Evolutionary conservation across 2,888 invertebrate genomes (phyloP).

Genomic region (Iphiclides podalirius): DNA sequence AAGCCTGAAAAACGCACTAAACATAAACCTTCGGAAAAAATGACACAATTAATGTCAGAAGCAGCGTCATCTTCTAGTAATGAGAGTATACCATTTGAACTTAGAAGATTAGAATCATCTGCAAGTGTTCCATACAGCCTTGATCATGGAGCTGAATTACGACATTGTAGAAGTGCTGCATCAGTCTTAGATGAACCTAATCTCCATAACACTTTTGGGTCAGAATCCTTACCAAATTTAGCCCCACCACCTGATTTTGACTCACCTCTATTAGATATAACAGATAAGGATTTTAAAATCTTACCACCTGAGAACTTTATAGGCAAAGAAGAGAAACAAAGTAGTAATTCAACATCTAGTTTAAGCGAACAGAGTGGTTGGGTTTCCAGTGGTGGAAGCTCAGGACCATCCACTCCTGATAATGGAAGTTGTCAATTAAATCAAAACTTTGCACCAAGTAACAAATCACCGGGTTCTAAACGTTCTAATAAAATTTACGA

Average conservation of each 20-base stretch:
- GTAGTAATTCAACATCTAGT: constrained; percentile 82
- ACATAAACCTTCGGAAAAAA: constrained; percentile 74
- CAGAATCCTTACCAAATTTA: constrained; percentile 87
- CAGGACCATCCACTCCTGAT: constrained; percentile 83
- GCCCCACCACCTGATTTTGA: constrained; percentile 82
- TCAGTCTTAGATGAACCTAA: constrained; percentile 80
- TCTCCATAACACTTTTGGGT: constrained; percentile 74
- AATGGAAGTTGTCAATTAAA: constrained; percentile 74
- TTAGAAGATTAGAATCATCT: constrained; percentile 78
- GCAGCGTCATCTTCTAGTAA: constrained; percentile 82
- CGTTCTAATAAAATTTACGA: constrained; percentile 48
- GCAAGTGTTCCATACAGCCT: constrained; percentile 84
- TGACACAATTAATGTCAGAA: constrained; percentile 76
- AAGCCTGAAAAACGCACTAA: constrained; percentile 71
- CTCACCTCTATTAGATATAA: constrained; percentile 74
- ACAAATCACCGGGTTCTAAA: constrained; percentile 51
- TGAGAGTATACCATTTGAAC: constrained; percentile 74
- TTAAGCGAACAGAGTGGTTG: constrained; percentile 92
- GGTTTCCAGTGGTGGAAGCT: constrained; percentile 89
- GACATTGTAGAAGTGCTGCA: constrained; percentile 80
- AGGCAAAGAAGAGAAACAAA: constrained; percentile 64
- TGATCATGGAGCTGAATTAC: constrained; percentile 71
- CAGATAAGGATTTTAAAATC: constrained; percentile 74
- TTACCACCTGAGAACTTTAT: constrained; percentile 72
- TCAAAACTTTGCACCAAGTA: constrained; percentile 62